These are phyloP conservation scores for Peucedramus taeniatus DNA, from an alignment of 2,113 vertebrate genomes.

Conservation along the genomic window DNA sequence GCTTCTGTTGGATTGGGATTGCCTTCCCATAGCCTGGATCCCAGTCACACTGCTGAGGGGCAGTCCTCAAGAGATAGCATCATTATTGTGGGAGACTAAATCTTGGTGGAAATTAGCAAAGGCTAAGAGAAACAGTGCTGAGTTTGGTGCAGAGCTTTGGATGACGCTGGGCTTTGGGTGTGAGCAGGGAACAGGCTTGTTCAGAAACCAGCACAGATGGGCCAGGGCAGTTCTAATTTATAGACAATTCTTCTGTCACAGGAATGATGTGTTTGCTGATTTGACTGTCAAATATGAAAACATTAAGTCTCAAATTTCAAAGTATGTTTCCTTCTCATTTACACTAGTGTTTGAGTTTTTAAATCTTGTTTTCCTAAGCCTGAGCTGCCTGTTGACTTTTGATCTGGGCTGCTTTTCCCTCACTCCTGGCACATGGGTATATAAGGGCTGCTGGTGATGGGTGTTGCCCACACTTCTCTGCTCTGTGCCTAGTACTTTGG, in stretches of 20 bases:
- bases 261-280: not conserved
- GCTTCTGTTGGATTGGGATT: not conserved
- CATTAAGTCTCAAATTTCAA: not conserved
- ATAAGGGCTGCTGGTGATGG: not conserved
- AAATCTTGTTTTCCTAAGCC: not conserved
- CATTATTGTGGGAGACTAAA: not conserved
- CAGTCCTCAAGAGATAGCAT: fast-evolving
- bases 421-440: no score
- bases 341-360: not conserved
- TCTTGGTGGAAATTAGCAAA: not conserved
- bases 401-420: not conserved
- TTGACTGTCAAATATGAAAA: not conserved
- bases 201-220: not conserved
- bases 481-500: not conserved
- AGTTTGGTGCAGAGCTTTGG: not conserved
- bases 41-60: not conserved
- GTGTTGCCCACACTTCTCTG: not conserved
- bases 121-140: fast-evolving
- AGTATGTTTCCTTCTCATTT: not conserved
- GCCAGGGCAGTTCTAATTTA: not conserved
- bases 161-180: fast-evolving
- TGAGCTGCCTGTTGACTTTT: not conserved
- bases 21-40: not conserved
- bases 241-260: not conserved
- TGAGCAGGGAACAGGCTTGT: not conserved